A percentile compares a stretch with the other conserved stretches of the same genome.
phyloP scores from a whole-genome alignment of 2,113 vertebrate genomes.

The Chloropsis cyanopogon region DNA sequence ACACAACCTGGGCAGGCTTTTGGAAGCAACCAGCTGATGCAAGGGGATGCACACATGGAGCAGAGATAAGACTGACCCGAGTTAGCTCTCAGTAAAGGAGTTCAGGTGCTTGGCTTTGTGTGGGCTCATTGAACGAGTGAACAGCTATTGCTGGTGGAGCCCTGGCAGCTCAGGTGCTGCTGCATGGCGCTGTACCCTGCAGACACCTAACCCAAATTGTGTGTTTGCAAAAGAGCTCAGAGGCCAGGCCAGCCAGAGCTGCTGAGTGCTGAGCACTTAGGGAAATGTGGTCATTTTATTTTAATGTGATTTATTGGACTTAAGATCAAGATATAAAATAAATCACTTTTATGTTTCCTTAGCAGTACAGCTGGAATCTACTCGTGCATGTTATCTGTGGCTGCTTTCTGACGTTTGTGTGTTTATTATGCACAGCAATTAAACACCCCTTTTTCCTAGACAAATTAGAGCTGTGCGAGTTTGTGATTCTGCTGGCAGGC shows the following conservation, averaged over 20 bases:
- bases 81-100: neutral
- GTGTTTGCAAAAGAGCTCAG: neutral
- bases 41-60: neutral
- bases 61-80: neutral
- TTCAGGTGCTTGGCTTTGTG: neutral
- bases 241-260: neutral
- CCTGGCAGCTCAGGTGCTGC: neutral
- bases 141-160: neutral
- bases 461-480: constrained; percentile 28
- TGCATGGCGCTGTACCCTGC: neutral
- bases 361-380: neutral
- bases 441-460: constrained; percentile 55
- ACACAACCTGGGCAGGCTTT: neutral
- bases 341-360: constrained; percentile 14
- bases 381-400: neutral
- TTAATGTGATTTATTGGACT: constrained; percentile 39
- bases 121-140: neutral
- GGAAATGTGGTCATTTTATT: constrained; percentile 18
- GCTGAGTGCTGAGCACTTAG: neutral
- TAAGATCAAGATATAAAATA: constrained; percentile 32
- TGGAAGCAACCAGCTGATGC: neutral
- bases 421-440: constrained; percentile 49
- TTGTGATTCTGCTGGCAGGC: constrained; percentile 59
- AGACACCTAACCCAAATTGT: neutral
- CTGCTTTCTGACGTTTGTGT: constrained; percentile 5